phyloP scores from a whole-genome alignment of 1,140 invertebrate species.

The Diabrotica undecimpunctata region DNA sequence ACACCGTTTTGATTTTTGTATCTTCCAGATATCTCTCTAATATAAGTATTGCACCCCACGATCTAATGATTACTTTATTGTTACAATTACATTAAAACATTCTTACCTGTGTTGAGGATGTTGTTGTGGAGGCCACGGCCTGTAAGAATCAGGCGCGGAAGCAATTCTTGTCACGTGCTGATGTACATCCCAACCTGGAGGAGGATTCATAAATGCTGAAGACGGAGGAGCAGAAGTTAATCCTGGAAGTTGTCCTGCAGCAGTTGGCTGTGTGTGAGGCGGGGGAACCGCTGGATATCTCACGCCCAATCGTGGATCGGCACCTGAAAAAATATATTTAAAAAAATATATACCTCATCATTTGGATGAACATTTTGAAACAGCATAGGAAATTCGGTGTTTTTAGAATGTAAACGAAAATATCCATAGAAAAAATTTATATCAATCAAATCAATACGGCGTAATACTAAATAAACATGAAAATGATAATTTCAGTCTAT shows the following conservation, averaged over 20 bases:
- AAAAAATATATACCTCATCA: neutral
- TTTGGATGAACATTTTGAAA: neutral
- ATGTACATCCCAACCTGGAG: conserved; percentile 44
- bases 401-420: too few relatives aligned
- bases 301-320: conserved; percentile 15
- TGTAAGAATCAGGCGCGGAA: conserved; percentile 67
- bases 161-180: conserved; percentile 70
- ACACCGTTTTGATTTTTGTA: too few relatives aligned
- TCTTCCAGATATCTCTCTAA: too few relatives aligned
- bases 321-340: neutral
- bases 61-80: too few relatives aligned
- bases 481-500: too few relatives aligned
- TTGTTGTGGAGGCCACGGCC: conserved; percentile 15
- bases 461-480: too few relatives aligned
- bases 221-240: too few relatives aligned
- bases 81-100: neutral
- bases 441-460: too few relatives aligned
- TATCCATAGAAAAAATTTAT: too few relatives aligned
- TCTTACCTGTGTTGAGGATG: conserved; percentile 18
- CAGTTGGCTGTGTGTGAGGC: neutral
- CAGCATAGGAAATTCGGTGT: too few relatives aligned
- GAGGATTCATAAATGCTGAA: conserved; percentile 20
- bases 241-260: neutral
- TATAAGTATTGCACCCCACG: too few relatives aligned
- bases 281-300: neutral